These are phyloP conservation scores for Oxyruncus cristatus DNA, from an alignment of 2,113 vertebrate genomes.

Conservation along the genomic window DNA sequence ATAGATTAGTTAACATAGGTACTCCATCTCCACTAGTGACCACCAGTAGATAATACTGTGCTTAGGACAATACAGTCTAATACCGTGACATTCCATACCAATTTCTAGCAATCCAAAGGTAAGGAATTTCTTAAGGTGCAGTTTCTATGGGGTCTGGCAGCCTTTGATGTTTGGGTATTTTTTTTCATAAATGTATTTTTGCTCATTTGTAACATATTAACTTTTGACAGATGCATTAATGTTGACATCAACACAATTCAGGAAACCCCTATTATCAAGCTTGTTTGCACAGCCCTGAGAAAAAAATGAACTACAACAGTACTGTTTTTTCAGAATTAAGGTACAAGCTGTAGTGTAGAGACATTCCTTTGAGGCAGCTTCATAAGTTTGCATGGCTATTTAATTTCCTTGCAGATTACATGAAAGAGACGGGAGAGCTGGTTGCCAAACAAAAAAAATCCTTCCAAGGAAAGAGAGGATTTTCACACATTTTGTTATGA, in stretches of 20 bases:
- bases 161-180: not conserved
- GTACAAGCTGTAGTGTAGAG: not conserved
- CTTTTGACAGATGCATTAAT: not conserved
- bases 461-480: not conserved
- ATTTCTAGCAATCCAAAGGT: not conserved
- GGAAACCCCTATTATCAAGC: not conserved
- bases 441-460: not conserved
- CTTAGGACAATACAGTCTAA: not conserved
- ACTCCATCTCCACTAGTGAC: not conserved
- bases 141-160: not conserved
- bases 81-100: not conserved
- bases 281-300: not conserved
- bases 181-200: not conserved
- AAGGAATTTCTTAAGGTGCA: not conserved
- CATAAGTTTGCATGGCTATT: not conserved
- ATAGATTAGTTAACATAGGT: not conserved
- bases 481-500: slow-evolving; percentile 5
- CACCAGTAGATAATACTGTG: not conserved
- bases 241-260: not conserved
- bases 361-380: not conserved
- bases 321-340: not conserved
- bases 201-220: not conserved
- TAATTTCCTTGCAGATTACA: not conserved
- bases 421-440: not conserved
- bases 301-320: not conserved